These are phyloP conservation scores for Ophion slaviceki DNA, from an alignment of 2,888 invertebrate genomes.

Conservation along the genomic window DNA sequence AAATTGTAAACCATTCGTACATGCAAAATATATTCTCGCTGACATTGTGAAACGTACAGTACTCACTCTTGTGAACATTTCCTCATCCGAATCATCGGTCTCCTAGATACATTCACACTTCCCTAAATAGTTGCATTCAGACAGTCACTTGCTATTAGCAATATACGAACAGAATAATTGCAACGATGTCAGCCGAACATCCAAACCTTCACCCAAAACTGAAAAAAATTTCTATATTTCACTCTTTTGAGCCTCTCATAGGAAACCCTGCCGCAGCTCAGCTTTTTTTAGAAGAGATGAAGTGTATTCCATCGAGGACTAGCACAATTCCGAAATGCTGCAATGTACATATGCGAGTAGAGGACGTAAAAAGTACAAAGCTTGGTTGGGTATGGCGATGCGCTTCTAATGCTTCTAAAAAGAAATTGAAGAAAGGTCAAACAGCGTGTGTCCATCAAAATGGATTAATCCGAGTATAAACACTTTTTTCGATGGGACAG, in stretches of 20 bases:
- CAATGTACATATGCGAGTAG: too few species aligned
- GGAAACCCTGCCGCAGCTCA: too few species aligned
- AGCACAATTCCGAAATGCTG: too few species aligned
- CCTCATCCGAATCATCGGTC: constrained; percentile 14
- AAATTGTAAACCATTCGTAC: constrained; percentile 28
- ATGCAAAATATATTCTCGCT: constrained; percentile 21
- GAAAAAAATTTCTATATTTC: background rate
- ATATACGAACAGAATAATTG: background rate
- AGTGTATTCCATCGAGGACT: too few species aligned
- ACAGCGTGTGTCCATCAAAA: constrained; percentile 54
- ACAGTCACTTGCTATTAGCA: background rate
- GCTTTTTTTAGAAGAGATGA: too few species aligned
- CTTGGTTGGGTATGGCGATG: constrained; percentile 40
- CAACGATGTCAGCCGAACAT: constrained; percentile 31
- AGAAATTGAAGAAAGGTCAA: constrained; percentile 52
- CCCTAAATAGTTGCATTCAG: constrained; percentile 7
- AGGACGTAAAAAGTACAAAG: too few species aligned
- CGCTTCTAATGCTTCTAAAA: constrained; percentile 12
- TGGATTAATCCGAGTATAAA: constrained; percentile 41
- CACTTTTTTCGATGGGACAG: constrained; percentile 61
- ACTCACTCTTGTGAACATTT: constrained; percentile 11
- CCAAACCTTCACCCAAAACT: constrained; percentile 48
- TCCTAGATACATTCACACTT: constrained; percentile 13
- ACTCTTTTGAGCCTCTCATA: too few species aligned
- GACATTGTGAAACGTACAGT: constrained; percentile 3